A percentile compares a stretch with the other conserved stretches of the same genome.
These are phyloP conservation scores for Prionailurus viverrinus DNA, from an alignment of 2,113 vertebrate species.

Conservation along the genomic window DNA sequence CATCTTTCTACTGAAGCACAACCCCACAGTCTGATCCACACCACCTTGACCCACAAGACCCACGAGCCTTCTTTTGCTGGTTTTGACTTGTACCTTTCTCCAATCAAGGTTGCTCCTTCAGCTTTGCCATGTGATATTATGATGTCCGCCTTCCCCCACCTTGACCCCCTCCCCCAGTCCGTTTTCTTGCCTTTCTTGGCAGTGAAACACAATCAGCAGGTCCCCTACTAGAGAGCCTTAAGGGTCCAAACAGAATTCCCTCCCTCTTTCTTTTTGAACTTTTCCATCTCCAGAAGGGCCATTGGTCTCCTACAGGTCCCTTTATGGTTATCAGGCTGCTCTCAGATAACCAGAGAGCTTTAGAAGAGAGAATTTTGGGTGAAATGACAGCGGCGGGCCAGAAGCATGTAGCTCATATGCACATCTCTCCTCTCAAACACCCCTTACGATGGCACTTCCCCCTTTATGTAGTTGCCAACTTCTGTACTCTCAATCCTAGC, in stretches of 20 bases:
- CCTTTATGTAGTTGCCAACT: too few relatives aligned
- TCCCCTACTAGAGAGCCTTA: background rate
- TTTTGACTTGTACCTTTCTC: background rate
- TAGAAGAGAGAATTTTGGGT: background rate
- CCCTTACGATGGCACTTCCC: background rate
- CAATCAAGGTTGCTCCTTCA: background rate
- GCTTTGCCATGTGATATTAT: too few relatives aligned
- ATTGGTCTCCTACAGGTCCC: background rate
- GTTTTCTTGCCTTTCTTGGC: background rate
- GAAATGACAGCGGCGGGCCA: background rate
- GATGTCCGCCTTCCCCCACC: background rate
- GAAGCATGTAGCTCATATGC: background rate
- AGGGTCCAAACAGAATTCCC: background rate
- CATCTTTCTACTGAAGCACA: background rate
- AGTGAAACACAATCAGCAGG: background rate
- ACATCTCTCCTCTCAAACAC: background rate
- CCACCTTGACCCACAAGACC: background rate
- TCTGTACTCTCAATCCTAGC: fast-evolving
- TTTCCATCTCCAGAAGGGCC: background rate
- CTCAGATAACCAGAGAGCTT: background rate
- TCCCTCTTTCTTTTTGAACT: background rate
- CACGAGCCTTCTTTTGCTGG: background rate
- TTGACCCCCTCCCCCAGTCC: too few relatives aligned
- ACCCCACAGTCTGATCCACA: background rate
- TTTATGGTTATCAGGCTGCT: background rate